phyloP scores from a whole-genome alignment of 92 coral and sea anemone genomes.

The Heliopora coerulea region DNA sequence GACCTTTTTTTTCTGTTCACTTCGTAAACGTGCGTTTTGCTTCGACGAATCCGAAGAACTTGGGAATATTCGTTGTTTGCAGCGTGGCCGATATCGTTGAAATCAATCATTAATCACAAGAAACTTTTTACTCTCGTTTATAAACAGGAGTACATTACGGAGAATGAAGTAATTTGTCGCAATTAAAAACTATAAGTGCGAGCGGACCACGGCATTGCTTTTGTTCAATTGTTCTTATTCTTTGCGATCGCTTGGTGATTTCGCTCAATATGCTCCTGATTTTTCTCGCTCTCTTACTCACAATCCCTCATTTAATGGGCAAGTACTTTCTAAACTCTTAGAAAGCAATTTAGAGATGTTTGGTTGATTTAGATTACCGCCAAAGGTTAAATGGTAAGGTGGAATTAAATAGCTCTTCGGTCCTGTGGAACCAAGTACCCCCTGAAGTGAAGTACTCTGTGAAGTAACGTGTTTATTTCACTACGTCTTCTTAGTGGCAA shows the following conservation, averaged over 20 bases:
- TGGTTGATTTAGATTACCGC: too few relatives aligned
- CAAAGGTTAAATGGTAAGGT: background rate
- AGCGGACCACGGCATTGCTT: slow-evolving; percentile 15
- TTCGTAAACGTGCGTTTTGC: background rate
- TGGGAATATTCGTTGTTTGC: background rate
- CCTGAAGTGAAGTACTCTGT: background rate
- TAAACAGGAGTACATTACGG: slow-evolving; percentile 8
- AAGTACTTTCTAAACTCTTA: background rate
- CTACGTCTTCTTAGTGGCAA: background rate
- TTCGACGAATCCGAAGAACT: background rate
- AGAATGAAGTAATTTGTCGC: slow-evolving; percentile 32
- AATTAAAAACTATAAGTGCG: slow-evolving; percentile 10
- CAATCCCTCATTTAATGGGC: background rate
- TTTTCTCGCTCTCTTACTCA: background rate
- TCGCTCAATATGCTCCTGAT: slow-evolving; percentile 27
- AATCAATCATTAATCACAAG: background rate
- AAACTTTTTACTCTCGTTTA: background rate
- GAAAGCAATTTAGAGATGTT: background rate
- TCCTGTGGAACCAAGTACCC: background rate
- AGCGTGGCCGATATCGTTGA: background rate
- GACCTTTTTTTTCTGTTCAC: background rate
- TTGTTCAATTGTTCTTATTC: slow-evolving; percentile 21
- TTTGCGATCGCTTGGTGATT: slow-evolving; percentile 9
- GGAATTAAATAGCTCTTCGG: background rate
- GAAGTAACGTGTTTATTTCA: slow-evolving; percentile 14